Percentiles rank a stretch among this genome's conserved stretches.
These are phyloP conservation scores for Chrysina gloriosa DNA, from an alignment of 2,888 invertebrate species.

Conservation along the genomic window DNA sequence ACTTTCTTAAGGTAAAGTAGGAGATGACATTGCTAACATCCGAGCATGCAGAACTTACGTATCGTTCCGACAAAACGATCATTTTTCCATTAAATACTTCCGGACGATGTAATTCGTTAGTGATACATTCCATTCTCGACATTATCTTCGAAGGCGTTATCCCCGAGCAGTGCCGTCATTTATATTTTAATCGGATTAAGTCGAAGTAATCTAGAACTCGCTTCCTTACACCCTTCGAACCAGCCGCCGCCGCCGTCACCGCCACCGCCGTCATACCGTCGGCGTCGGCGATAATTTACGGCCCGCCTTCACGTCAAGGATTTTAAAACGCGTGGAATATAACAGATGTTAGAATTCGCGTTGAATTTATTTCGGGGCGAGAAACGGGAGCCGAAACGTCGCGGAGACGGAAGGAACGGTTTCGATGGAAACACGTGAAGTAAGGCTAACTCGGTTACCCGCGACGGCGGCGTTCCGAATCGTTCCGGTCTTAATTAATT, in stretches of 20 bases:
- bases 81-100: constrained; percentile 16
- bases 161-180: constrained; percentile 25
- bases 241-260: not conserved
- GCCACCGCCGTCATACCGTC: not conserved
- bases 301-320: constrained; percentile 29
- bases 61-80: not conserved
- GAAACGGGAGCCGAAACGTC: constrained; percentile 4
- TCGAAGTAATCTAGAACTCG: constrained; percentile 31
- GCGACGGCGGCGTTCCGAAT: too few species aligned
- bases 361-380: constrained; percentile 26
- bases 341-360: constrained; percentile 32
- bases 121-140: not conserved
- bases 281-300: constrained; percentile 24
- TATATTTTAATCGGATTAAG: constrained; percentile 37
- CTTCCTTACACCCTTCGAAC: not conserved
- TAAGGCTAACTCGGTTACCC: too few species aligned
- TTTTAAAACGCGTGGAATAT: constrained; percentile 38
- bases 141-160: constrained; percentile 15
- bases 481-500: too few species aligned
- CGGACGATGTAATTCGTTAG: not conserved
- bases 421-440: too few species aligned
- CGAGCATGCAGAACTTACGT: not conserved
- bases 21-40: not conserved
- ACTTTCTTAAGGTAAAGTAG: too few species aligned
- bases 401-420: not conserved